These are phyloP conservation scores for Oceanodroma leucorhoa DNA, from an alignment of 2,797 vertebrate genomes.

Conservation along the genomic window DNA sequence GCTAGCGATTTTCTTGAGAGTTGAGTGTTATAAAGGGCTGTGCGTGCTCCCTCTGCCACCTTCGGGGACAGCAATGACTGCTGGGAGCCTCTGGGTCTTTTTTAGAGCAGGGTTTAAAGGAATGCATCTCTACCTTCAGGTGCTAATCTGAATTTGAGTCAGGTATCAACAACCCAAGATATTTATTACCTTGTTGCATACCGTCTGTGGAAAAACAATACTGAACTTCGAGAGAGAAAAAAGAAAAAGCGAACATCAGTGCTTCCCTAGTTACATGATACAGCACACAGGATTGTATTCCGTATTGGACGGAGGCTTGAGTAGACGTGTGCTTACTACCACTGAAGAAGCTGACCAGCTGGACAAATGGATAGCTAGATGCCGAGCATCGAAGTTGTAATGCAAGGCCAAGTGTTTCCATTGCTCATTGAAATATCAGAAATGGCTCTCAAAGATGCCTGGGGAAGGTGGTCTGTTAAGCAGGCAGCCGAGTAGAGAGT, in stretches of 20 bases:
- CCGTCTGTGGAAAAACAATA: neutral
- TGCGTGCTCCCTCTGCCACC: neutral
- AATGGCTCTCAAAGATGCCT: neutral
- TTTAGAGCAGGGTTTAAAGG: neutral
- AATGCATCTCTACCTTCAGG: neutral
- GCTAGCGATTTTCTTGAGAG: neutral
- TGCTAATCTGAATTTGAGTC: neutral
- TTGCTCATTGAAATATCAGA: neutral
- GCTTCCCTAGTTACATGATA: neutral
- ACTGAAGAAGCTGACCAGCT: neutral
- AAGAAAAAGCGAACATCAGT: neutral
- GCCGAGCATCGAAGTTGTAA: neutral
- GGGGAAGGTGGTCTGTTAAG: neutral
- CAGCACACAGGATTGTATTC: neutral
- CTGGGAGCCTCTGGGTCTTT: neutral
- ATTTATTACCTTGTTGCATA: neutral
- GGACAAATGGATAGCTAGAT: neutral
- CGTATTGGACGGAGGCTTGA: neutral
- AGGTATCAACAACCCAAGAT: neutral
- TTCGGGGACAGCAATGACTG: neutral
- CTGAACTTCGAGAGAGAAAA: neutral
- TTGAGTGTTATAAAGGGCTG: neutral
- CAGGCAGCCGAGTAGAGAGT: neutral
- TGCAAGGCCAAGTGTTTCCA: neutral
- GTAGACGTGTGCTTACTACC: neutral